A percentile compares a stretch with the other conserved stretches of the same genome.
Conservation (phyloP, 2,113 vertebrate genomes). For the Theropithecus gelada region DNA sequence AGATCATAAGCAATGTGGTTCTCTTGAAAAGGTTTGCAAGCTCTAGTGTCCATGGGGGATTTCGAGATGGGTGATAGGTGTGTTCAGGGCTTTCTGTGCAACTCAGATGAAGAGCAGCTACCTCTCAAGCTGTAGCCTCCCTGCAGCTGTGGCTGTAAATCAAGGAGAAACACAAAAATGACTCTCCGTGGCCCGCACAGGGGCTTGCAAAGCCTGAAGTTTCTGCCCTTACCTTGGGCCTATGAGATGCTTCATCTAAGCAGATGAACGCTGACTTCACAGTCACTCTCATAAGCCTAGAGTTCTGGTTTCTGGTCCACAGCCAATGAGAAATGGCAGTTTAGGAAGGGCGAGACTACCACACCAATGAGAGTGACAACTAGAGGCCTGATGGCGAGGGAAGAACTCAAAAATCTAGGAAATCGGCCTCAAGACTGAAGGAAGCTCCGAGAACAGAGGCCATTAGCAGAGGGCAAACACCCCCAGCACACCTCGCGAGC, state of each 20-base stretch:
- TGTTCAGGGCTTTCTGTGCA: not conserved
- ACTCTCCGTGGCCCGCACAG: not conserved
- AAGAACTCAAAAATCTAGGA: not conserved
- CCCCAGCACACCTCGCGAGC: constrained; percentile 19
- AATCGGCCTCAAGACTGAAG: not conserved
- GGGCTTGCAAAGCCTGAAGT: not conserved
- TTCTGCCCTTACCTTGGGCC: not conserved
- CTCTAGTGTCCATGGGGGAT: accelerated
- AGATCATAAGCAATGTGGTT: not conserved
- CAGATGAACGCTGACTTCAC: not conserved
- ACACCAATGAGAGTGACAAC: not conserved
- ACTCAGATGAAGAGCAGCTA: not conserved
- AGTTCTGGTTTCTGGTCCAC: not conserved
- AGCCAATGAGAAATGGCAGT: not conserved
- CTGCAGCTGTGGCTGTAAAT: not conserved
- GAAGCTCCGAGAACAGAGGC: not conserved
- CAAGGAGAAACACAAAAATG: not conserved
- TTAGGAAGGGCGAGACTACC: not conserved
- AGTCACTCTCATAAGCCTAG: not conserved
- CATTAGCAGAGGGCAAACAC: constrained; percentile 31
- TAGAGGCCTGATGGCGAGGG: not conserved
- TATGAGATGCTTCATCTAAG: accelerated
- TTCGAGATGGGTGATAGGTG: not conserved
- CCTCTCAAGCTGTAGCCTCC: not conserved
- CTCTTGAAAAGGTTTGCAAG: not conserved